phyloP scores from a whole-genome alignment of 2,888 invertebrate genomes.

The Eupithecia inturbata region DNA sequence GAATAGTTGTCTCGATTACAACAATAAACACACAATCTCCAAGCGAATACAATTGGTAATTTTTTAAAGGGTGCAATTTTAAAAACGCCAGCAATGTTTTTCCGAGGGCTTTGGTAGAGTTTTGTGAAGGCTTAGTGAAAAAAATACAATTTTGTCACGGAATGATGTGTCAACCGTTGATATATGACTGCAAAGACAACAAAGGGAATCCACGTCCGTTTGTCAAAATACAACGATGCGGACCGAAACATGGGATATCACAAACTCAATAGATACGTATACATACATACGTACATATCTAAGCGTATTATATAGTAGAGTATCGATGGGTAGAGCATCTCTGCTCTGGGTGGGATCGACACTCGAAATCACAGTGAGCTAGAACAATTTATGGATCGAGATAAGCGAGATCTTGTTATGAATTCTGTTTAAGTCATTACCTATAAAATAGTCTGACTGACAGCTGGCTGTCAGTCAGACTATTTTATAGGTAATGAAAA shows the following conservation, averaged over 20 bases:
- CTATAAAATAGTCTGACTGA: not conserved
- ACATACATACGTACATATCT: conserved; percentile 32
- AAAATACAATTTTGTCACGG: conserved; percentile 56
- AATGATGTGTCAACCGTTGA: conserved; percentile 71
- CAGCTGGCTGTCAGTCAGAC: no score
- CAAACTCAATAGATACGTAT: conserved; percentile 52
- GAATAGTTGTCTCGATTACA: conserved; percentile 68
- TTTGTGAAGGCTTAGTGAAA: conserved; percentile 14
- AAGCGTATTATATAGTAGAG: not conserved
- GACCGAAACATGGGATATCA: conserved; percentile 67
- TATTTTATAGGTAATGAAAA: no score
- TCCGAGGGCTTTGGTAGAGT: not conserved
- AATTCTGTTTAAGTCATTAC: not conserved
- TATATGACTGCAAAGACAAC: conserved; percentile 75
- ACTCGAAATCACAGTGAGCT: conserved; percentile 42
- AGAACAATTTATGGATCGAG: not conserved
- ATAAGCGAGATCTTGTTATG: not conserved
- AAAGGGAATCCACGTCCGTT: conserved; percentile 72
- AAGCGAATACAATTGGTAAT: conserved; percentile 43
- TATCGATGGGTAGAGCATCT: conserved; percentile 19
- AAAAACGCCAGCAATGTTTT: conserved; percentile 8
- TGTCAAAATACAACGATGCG: conserved; percentile 79
- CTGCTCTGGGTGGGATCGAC: conserved; percentile 52
- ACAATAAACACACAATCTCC: not conserved
- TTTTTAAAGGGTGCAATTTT: not conserved